phyloP scores from a whole-genome alignment of 2,888 invertebrate genomes.

The Hermaeophaga mercurialis region DNA sequence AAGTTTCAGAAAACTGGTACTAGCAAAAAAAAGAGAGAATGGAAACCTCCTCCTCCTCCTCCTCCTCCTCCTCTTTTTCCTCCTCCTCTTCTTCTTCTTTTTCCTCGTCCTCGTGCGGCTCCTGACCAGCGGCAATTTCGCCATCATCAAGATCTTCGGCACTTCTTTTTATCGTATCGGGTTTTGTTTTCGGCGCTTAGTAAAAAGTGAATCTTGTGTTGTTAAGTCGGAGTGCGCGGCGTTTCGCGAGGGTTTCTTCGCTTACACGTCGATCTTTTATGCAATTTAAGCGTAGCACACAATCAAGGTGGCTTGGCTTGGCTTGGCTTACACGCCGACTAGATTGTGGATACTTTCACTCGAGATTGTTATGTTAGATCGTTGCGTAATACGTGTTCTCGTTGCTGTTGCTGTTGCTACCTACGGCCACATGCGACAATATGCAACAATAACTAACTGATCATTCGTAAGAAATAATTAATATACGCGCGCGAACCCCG shows the following conservation, averaged over 20 bases:
- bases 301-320: conserved; percentile 1
- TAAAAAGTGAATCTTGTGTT: conserved; percentile 2
- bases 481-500: conserved; percentile 4
- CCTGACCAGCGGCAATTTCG: neutral
- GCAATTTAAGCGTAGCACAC: conserved; percentile 8
- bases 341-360: conserved; percentile 46
- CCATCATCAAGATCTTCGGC: neutral
- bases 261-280: neutral
- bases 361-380: conserved; percentile 43
- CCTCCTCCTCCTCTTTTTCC: too few species aligned
- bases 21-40: too few species aligned
- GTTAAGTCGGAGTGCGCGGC: neutral
- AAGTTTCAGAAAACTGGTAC: too few species aligned
- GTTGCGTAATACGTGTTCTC: conserved; percentile 44
- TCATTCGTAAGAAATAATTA: conserved; percentile 31
- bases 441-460: too few species aligned
- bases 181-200: neutral
- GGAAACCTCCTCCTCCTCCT: too few species aligned
- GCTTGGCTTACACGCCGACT: neutral
- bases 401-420: too few species aligned
- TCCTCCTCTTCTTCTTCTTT: too few species aligned
- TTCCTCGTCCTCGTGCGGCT: too few species aligned
- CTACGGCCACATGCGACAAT: conserved; percentile 41
- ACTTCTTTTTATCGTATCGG: too few species aligned
- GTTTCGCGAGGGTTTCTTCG: neutral